Percentiles rank a stretch among this genome's conserved stretches.
Evolutionary conservation across 2,113 vertebrate species (phyloP).

Genomic region (Calyptommatus sinebrachiatus): DNA sequence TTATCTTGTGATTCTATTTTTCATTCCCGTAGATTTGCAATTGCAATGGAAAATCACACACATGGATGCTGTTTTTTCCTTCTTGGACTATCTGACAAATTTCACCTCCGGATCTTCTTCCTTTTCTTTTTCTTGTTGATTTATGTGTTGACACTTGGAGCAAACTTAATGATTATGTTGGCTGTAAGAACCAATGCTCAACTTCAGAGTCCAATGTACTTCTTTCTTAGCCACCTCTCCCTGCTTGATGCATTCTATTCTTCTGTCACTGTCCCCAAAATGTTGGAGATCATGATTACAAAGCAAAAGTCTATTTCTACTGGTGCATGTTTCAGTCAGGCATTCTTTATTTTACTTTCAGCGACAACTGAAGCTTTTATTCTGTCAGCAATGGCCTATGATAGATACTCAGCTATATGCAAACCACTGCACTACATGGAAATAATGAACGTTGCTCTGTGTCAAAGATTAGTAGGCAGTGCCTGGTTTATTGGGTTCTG

Average conservation of each 20-base stretch:
- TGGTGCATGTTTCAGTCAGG: constrained; percentile 53
- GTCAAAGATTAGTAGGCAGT: constrained; percentile 37
- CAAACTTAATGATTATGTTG: constrained; percentile 39
- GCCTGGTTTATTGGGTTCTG: constrained; percentile 48
- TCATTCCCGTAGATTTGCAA: neutral
- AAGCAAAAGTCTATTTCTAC: constrained; percentile 40
- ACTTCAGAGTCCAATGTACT: constrained; percentile 49
- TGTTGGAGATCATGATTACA: constrained; percentile 55
- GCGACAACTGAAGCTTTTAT: constrained; percentile 48
- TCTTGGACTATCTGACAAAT: neutral
- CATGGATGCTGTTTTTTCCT: neutral
- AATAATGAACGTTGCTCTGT: constrained; percentile 46
- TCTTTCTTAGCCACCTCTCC: constrained; percentile 35
- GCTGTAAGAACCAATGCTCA: constrained; percentile 29
- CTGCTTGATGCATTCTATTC: constrained; percentile 61
- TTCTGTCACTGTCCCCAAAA: constrained; percentile 58
- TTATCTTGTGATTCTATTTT: neutral
- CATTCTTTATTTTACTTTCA: constrained; percentile 51
- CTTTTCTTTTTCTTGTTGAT: constrained; percentile 3
- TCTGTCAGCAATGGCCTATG: constrained; percentile 58
- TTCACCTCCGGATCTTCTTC: neutral
- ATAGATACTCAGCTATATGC: constrained; percentile 58
- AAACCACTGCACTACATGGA: constrained; percentile 48
- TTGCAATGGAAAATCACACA: neutral
- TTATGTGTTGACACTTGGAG: constrained; percentile 7